Conservation (phyloP, 2,888 invertebrate species). For the Eupsilia transversa region DNA sequence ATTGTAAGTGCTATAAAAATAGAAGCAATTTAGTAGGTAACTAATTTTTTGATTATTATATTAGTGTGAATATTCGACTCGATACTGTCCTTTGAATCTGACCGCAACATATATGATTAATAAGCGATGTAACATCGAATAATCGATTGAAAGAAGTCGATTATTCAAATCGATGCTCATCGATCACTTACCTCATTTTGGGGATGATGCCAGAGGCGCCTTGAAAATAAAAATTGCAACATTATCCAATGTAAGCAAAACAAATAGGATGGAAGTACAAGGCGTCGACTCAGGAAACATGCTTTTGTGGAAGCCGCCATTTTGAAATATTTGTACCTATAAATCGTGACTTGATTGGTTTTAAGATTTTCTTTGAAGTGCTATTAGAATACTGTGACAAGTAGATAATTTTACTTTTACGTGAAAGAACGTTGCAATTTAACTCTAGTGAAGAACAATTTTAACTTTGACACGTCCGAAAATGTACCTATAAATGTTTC, state of each 20-base stretch:
- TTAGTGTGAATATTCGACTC: constrained; percentile 59
- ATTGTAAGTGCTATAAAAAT: constrained; percentile 63
- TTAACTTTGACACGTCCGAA: constrained; percentile 48
- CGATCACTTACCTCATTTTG: constrained; percentile 56
- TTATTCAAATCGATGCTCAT: constrained; percentile 52
- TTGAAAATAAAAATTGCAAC: constrained; percentile 74
- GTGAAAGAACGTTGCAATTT: constrained; percentile 49
- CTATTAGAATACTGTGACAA: constrained; percentile 57
- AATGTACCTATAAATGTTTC: constrained; percentile 47
- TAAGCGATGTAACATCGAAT: neutral
- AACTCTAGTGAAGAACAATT: constrained; percentile 56
- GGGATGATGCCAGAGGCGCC: constrained; percentile 65
- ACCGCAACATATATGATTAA: constrained; percentile 42
- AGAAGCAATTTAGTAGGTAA: constrained; percentile 64
- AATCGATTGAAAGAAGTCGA: constrained; percentile 4
- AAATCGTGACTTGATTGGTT: constrained; percentile 32
- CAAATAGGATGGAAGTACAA: constrained; percentile 83
- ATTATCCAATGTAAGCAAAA: constrained; percentile 86
- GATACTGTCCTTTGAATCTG: constrained; percentile 57
- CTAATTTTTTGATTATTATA: constrained; percentile 63
- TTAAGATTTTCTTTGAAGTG: constrained; percentile 56
- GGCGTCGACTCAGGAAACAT: constrained; percentile 57
- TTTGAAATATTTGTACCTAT: constrained; percentile 39
- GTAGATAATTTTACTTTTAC: constrained; percentile 57
- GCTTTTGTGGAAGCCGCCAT: constrained; percentile 42